Conservation (phyloP, 2,888 invertebrate species). For the Spisula subtruncata region DNA sequence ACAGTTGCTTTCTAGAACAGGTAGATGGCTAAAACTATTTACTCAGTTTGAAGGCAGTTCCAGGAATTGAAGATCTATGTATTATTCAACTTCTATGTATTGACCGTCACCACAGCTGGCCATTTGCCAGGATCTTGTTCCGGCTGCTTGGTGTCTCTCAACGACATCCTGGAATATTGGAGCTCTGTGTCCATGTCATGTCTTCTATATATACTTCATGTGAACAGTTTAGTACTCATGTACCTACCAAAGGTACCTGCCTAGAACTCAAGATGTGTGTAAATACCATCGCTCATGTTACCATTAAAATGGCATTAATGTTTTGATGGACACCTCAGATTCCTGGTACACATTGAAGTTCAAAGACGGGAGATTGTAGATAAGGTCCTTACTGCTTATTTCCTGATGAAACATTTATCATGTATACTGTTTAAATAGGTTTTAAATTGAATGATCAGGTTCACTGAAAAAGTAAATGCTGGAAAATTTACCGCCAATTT, state of each 20-base stretch:
- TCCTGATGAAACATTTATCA: constrained; percentile 15
- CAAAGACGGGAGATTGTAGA: background rate
- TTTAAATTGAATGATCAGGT: constrained; percentile 17
- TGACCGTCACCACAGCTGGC: too few relatives aligned
- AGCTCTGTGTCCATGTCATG: too few relatives aligned
- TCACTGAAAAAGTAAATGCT: background rate
- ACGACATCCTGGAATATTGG: too few relatives aligned
- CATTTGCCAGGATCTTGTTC: too few relatives aligned
- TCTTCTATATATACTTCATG: too few relatives aligned
- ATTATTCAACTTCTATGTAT: too few relatives aligned
- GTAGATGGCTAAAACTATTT: too few relatives aligned
- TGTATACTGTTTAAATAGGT: background rate
- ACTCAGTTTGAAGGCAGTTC: too few relatives aligned
- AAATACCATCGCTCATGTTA: background rate
- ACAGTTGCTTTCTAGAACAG: too few relatives aligned
- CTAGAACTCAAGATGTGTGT: background rate
- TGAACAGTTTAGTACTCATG: background rate
- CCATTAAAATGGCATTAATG: background rate
- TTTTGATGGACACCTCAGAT: background rate
- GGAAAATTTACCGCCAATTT: constrained; percentile 8
- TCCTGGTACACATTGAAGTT: background rate
- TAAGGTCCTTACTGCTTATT: background rate
- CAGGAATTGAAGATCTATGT: too few relatives aligned
- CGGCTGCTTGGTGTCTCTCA: too few relatives aligned
- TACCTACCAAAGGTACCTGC: too few relatives aligned